phyloP scores from a whole-genome alignment of 2,113 vertebrate species.

The Gobio gobio region DNA sequence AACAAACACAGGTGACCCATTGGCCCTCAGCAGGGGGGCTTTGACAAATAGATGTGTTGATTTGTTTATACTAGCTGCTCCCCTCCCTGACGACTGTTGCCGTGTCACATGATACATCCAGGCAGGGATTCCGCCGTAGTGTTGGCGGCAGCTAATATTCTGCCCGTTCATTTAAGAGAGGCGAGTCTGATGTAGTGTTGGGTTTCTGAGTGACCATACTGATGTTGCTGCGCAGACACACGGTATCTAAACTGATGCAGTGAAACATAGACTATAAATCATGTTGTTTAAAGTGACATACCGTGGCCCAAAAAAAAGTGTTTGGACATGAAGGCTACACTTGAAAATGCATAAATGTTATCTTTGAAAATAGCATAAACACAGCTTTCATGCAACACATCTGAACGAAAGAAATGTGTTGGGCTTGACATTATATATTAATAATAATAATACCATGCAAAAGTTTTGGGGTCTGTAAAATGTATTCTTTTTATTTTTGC shows the following conservation, averaged over 20 bases:
- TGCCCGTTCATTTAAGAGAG: conserved; percentile 32
- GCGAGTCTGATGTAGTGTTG: neutral
- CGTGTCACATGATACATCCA: conserved; percentile 41
- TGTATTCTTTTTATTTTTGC: neutral
- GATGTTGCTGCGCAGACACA: neutral
- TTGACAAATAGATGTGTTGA: conserved; percentile 77
- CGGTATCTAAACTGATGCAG: no score
- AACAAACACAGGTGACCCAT: conserved; percentile 78
- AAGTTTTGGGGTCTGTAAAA: neutral
- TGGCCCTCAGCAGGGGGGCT: conserved; percentile 70
- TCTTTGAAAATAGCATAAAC: neutral
- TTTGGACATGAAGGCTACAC: neutral
- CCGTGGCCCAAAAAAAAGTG: no score
- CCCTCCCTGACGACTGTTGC: conserved; percentile 61
- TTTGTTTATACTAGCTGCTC: conserved; percentile 74
- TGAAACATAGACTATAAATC: no score
- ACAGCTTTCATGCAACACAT: neutral
- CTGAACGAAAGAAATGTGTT: neutral
- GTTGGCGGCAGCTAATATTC: conserved; percentile 45
- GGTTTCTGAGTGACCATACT: neutral
- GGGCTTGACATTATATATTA: neutral
- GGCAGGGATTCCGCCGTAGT: conserved; percentile 29
- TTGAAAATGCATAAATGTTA: neutral
- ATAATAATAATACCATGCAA: neutral
- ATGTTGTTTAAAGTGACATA: no score